These are phyloP conservation scores for Aphelenchoides bicaudatus DNA, from an alignment of 2,888 invertebrate genomes.

Conservation along the genomic window DNA sequence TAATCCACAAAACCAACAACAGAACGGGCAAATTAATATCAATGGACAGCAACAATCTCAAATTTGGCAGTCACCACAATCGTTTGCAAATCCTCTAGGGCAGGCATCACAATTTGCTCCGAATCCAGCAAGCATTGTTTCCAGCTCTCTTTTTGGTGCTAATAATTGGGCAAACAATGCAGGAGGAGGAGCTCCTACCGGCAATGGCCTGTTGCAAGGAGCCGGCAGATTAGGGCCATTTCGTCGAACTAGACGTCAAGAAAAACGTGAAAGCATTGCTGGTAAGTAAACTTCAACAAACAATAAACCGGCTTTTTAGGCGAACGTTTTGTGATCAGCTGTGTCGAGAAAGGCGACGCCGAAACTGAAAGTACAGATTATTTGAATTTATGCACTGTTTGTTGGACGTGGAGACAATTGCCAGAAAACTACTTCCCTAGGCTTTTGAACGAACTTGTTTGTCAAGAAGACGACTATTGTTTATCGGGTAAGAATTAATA, in stretches of 20 bases:
- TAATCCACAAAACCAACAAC: too few relatives aligned
- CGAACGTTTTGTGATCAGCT: conserved; percentile 49
- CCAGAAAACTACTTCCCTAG: conserved; percentile 55
- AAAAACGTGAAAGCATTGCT: conserved; percentile 1
- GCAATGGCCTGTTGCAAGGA: conserved; percentile 16
- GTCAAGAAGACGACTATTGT: conserved; percentile 50
- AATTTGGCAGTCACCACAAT: not conserved
- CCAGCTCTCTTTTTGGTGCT: not conserved
- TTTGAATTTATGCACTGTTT: conserved; percentile 45
- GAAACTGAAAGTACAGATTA: conserved; percentile 42
- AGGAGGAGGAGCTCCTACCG: not conserved
- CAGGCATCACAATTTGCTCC: conserved; percentile 11
- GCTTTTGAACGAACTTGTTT: conserved; percentile 50
- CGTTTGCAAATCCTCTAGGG: conserved; percentile 12
- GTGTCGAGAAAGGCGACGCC: conserved; percentile 51
- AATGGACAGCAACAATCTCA: conserved; percentile 9
- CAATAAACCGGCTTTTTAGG: too few relatives aligned
- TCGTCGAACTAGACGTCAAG: conserved; percentile 18
- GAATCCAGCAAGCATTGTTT: not conserved
- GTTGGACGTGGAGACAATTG: conserved; percentile 56
- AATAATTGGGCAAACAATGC: not conserved
- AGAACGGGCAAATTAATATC: too few relatives aligned
- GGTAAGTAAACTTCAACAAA: not conserved
- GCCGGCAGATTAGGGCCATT: not conserved
- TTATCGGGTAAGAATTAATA: conserved; percentile 40